phyloP scores from a whole-genome alignment of 2,888 invertebrate genomes.

The Caenorhabditis auriculariae region DNA sequence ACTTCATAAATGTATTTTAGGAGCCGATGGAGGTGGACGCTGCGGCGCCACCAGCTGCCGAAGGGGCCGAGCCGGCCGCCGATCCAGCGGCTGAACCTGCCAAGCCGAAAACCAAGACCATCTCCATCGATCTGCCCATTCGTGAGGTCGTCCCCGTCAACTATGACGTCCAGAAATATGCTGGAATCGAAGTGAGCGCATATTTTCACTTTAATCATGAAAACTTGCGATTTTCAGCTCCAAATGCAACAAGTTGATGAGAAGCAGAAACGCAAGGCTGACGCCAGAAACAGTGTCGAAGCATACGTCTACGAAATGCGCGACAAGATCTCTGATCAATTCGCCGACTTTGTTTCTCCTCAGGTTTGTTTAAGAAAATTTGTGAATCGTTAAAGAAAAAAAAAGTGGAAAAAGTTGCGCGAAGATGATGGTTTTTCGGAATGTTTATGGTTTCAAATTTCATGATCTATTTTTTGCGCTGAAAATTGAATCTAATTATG shows the following conservation, averaged over 20 bases:
- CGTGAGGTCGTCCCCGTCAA: constrained; percentile 75
- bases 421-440: constrained; percentile 12
- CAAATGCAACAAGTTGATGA: constrained; percentile 74
- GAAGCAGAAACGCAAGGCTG: constrained; percentile 89
- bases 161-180: constrained; percentile 73
- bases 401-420: neutral
- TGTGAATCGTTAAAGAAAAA: neutral
- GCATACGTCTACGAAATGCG: constrained; percentile 97
- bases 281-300: constrained; percentile 93
- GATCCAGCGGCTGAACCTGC: constrained; percentile 10
- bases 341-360: constrained; percentile 78
- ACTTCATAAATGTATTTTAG: constrained; percentile 5
- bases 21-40: constrained; percentile 39
- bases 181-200: constrained; percentile 77
- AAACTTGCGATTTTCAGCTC: constrained; percentile 68
- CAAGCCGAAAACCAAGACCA: constrained; percentile 78
- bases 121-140: constrained; percentile 82
- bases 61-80: constrained; percentile 6
- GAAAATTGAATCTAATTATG: too few relatives aligned
- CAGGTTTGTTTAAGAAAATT: constrained; percentile 69
- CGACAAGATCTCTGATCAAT: constrained; percentile 78
- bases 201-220: neutral
- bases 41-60: constrained; percentile 3
- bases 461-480: too few relatives aligned
- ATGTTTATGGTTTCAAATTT: too few relatives aligned